Evolutionary conservation across 2,888 invertebrate genomes (phyloP).

Genomic region (Meliscaeva auricollis): DNA sequence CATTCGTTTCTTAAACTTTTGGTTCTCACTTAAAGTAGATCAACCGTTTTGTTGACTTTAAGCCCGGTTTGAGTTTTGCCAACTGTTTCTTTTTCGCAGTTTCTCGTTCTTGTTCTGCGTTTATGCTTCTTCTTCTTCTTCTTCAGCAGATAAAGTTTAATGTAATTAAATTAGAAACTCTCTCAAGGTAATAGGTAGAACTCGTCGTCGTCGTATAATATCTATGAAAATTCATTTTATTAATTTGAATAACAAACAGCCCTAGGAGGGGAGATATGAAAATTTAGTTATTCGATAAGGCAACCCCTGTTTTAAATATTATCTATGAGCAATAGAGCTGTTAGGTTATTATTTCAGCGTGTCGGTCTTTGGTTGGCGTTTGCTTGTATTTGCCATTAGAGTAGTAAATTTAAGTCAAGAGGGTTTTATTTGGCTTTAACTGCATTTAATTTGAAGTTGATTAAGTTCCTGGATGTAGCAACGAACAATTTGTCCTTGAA

Average conservation of each 20-base stretch:
- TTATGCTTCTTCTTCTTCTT: neutral
- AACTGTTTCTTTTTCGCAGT: neutral
- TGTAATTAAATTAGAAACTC: constrained; percentile 28
- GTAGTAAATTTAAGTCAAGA: no score
- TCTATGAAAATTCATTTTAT: constrained; percentile 16
- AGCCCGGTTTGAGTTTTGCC: neutral
- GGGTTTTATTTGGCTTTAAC: no score
- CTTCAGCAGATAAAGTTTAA: neutral
- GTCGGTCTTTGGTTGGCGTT: no score
- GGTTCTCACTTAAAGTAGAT: constrained; percentile 1
- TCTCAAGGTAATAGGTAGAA: constrained; percentile 4
- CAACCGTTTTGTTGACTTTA: constrained; percentile 23
- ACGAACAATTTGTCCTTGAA: no score
- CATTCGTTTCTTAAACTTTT: constrained; percentile 18
- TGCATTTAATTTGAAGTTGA: no score
- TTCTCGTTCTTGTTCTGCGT: neutral
- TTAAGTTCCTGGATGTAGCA: no score
- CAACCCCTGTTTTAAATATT: neutral
- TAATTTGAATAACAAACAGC: constrained; percentile 34
- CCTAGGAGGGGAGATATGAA: neutral
- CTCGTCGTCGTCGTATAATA: neutral
- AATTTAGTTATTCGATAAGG: neutral
- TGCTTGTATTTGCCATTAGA: no score
- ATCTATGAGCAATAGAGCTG: neutral
- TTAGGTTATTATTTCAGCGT: no score